These are phyloP conservation scores for Scomberomorus guttatus DNA, from an alignment of 2,797 vertebrate species.

Conservation along the genomic window DNA sequence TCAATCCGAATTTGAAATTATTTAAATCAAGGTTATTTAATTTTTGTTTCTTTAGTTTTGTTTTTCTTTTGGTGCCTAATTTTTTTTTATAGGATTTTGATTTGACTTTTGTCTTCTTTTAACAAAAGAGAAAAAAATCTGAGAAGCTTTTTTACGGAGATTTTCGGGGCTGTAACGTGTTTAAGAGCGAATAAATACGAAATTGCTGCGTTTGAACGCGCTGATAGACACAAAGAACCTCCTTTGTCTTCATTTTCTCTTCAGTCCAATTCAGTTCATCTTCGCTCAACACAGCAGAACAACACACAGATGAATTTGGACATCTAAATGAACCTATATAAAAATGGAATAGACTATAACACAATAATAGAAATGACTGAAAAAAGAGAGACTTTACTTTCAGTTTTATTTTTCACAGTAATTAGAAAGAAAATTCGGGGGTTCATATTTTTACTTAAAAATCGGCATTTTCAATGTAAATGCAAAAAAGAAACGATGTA, in stretches of 20 bases:
- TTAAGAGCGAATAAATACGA: not conserved
- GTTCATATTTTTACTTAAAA: conserved; percentile 58
- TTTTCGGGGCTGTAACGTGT: not conserved
- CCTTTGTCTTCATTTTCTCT: conserved; percentile 34
- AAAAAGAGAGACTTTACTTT: not conserved
- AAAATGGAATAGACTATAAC: not conserved
- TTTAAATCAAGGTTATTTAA: not conserved
- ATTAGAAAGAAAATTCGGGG: conserved; percentile 51
- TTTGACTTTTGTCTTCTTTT: not conserved
- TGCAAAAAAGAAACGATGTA: conserved; percentile 26
- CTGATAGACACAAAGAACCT: conserved; percentile 26
- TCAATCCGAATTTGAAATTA: not conserved
- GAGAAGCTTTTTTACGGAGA: not conserved
- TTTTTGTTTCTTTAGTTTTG: not conserved
- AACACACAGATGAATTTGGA: not conserved
- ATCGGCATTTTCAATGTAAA: conserved; percentile 34
- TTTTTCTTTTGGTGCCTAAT: not conserved
- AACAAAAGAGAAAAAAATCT: not conserved
- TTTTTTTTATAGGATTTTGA: not conserved
- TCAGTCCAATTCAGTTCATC: conserved; percentile 9
- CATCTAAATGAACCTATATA: not conserved
- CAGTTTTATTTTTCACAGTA: conserved; percentile 67
- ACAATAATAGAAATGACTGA: not conserved
- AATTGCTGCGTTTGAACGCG: not conserved
- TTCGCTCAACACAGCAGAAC: not conserved